Conservation (phyloP, 2,888 invertebrate genomes). For the Tetranychus truncatus region DNA sequence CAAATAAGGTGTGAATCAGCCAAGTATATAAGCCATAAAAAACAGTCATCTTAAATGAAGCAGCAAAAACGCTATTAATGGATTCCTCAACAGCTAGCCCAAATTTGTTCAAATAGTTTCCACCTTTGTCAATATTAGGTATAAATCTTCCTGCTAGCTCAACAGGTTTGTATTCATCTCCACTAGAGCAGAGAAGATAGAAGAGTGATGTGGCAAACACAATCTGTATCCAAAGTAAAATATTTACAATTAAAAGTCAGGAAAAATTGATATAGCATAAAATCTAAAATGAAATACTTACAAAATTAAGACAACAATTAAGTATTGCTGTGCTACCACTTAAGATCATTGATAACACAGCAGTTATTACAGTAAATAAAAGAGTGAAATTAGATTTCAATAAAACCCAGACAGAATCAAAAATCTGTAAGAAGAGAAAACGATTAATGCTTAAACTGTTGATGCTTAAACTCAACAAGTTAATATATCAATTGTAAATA, state of each 20-base stretch:
- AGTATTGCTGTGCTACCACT: constrained; percentile 76
- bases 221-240: constrained; percentile 42
- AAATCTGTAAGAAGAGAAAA: constrained; percentile 36
- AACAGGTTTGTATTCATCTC: constrained; percentile 72
- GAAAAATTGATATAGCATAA: constrained; percentile 44
- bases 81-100: constrained; percentile 67
- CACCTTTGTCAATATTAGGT: constrained; percentile 36
- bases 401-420: constrained; percentile 70
- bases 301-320: constrained; percentile 41
- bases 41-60: constrained; percentile 84
- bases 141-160: constrained; percentile 61
- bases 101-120: constrained; percentile 33
- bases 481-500: not conserved
- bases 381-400: constrained; percentile 79
- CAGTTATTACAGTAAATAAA: constrained; percentile 60
- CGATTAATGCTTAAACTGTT: constrained; percentile 4
- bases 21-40: constrained; percentile 98
- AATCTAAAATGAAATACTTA: constrained; percentile 30
- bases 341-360: constrained; percentile 65
- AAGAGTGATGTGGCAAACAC: constrained; percentile 92
- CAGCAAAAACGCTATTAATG: constrained; percentile 80
- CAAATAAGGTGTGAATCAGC: constrained; percentile 85
- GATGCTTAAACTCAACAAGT: not conserved
- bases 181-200: constrained; percentile 73
- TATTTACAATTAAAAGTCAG: constrained; percentile 46